A percentile compares a stretch with the other conserved stretches of the same genome.
These are phyloP conservation scores for Platysteira castanea DNA, from an alignment of 2,113 vertebrate genomes.

Conservation along the genomic window DNA sequence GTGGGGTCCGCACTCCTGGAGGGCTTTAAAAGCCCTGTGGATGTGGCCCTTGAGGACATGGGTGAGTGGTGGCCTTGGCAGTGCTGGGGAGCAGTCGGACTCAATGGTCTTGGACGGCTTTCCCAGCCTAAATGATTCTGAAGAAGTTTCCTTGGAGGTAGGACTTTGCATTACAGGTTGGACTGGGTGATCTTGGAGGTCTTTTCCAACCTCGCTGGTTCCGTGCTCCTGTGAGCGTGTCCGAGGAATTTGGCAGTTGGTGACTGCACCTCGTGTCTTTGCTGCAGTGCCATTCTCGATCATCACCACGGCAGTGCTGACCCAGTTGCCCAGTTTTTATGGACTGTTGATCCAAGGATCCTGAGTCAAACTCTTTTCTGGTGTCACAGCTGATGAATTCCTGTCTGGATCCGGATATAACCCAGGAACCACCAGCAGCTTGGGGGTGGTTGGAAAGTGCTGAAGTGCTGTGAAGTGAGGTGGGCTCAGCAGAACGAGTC, in stretches of 20 bases:
- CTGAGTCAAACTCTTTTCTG: neutral
- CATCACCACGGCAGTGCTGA: neutral
- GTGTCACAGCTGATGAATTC: neutral
- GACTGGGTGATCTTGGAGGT: neutral
- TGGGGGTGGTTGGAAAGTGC: neutral
- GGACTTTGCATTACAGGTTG: accelerated
- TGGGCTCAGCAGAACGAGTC: neutral
- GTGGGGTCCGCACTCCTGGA: neutral
- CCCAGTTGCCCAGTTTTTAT: neutral
- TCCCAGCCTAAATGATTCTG: neutral
- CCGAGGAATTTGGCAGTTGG: too few species aligned
- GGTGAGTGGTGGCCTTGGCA: neutral
- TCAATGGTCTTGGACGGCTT: neutral
- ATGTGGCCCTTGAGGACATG: neutral
- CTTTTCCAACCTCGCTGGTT: neutral
- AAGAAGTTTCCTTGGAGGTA: neutral
- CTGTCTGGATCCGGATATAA: neutral
- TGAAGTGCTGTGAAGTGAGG: neutral
- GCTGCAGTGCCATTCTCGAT: accelerated
- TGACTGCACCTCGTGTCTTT: neutral
- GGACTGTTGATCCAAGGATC: neutral
- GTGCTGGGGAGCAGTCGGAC: neutral
- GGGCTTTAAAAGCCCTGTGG: neutral
- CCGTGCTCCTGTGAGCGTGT: accelerated
- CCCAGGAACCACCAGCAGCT: neutral